Evolutionary conservation across 2,888 invertebrate species (phyloP), one percentile per base, ranked within the genome.

Genomic region (Thecophora atra): DNA sequence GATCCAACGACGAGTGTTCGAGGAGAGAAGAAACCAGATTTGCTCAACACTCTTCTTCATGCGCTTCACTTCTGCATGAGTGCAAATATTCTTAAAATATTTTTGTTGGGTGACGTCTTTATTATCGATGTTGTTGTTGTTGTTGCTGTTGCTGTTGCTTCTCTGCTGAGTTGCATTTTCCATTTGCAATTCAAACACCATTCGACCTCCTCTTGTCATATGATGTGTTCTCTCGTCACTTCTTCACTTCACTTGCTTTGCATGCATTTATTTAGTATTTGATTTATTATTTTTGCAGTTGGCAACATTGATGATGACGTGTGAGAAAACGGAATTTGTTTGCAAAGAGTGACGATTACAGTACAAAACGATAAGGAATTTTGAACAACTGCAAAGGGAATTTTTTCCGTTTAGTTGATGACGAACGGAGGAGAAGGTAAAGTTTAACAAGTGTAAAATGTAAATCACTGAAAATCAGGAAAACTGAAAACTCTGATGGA

Each of bases 61-160:
- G 47, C 52, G 37, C 19, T 7, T 7, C 21, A 13, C 13, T 42
- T 42, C 51, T n/a, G 54, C 67, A 15, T 54, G 52, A 67, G 67
- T 67, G 67, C 54, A 19, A 67, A 21, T 24, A 67, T 67, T 67
- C 30, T 52, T 37, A 17, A 67, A 67, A 67, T 67, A 54, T 54
- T 54, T 37, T 54, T 37, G 37, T 37, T 37, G 37, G 37, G 37
- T 37, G 54, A 28, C 58, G 54, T 30, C 54, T 19, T 52, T 52
- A 26, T 64, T 24, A 47, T 30, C 26, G 58, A 15, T 8, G 24
- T 58, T 58, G 3, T 28, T 58, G 17, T 26, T 58, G 58, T 8
- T 28, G 28, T 26, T 26, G 58, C 28, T 13, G 26, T 21, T 21
- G 21, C 8, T 54, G 54, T 21, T 51, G 51, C 11, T 54, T 21